Evolutionary conservation across 2,797 vertebrate genomes (phyloP), one percentile per base, ranked within the genome.

Genomic region (Rhadinocentrus ornatus): DNA sequence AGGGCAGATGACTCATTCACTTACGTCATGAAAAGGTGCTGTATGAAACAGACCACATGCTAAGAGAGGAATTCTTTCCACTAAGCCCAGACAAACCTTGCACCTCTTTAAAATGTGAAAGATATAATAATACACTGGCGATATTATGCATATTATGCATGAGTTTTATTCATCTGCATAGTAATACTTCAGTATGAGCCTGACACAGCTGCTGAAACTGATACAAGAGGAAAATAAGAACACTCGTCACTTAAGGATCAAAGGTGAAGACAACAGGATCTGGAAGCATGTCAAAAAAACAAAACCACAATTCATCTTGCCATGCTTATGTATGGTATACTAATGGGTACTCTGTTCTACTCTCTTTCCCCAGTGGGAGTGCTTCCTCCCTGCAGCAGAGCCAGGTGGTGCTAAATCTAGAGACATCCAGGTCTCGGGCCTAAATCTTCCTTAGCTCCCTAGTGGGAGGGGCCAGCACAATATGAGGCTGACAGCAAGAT

Each of bases 361-460:
- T 62, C 59, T 11, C 24, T 76, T 82, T 76, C 88, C 86, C 90
- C 83, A 62, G 54, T 70, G 87, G 88, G 87, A 91, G 52, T 0
- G 9, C 46, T 83, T 84, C 72, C 71, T 87, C 88, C 84, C 73
- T 71, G 83, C 83, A 88, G 86, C 82, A 85, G 63, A 85, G 80
- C 69, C 62, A 81, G 73, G 77, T 71, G 90, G 85, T 85, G 87
- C 89, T 92, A 92, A 91, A 88, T 93, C 88, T 91, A 81, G 84
- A 93, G 83, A 86, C 81, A 87, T 88, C 78, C 88, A 90, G 86
- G 85, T 90, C 87, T 86, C 62, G 68, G 82, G 73, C 81, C 79
- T 4, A 34, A 88, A 72, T 39, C 31, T 72, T 62, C 29, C 66
- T 64, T 46, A 72, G 65, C 44, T 88, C 87, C 75, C 80, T 64